Percentiles rank a stretch among this genome's conserved stretches.
These are phyloP conservation scores for Intellagama lesueurii DNA, from an alignment of 2,797 vertebrate species.

Conservation along the genomic window DNA sequence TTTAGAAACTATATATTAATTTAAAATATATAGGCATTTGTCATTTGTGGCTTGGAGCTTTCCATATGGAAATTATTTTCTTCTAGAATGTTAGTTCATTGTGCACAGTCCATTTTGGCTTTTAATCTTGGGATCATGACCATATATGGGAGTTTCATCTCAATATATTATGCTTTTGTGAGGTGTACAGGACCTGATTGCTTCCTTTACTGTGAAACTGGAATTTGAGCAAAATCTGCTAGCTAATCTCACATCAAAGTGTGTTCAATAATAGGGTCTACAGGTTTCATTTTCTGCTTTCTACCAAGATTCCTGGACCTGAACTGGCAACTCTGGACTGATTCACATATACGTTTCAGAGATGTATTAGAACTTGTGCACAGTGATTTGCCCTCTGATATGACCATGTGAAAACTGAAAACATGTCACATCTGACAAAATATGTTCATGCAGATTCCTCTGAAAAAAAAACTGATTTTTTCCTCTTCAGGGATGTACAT, in stretches of 20 bases:
- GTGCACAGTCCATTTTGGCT: background rate
- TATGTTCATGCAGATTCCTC: background rate
- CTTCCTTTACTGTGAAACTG: background rate
- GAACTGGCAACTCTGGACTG: background rate
- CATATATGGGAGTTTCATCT: background rate
- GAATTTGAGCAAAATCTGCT: background rate
- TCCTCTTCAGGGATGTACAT: background rate
- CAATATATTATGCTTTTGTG: background rate
- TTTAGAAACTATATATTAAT: background rate
- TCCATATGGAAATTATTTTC: background rate
- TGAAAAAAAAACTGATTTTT: background rate
- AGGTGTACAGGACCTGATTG: background rate
- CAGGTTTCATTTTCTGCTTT: background rate
- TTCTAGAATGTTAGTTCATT: background rate
- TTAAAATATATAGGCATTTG: background rate
- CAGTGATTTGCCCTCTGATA: background rate
- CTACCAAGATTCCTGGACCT: background rate
- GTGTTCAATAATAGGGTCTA: background rate
- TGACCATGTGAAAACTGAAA: background rate
- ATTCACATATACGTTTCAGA: background rate
- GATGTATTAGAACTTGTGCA: background rate
- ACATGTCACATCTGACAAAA: background rate
- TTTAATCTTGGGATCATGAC: background rate
- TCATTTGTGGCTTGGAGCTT: background rate
- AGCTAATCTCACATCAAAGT: rapidly evolving